Evolutionary conservation across 2,888 invertebrate species (phyloP).

Genomic region (Drosophila peninsularis): DNA sequence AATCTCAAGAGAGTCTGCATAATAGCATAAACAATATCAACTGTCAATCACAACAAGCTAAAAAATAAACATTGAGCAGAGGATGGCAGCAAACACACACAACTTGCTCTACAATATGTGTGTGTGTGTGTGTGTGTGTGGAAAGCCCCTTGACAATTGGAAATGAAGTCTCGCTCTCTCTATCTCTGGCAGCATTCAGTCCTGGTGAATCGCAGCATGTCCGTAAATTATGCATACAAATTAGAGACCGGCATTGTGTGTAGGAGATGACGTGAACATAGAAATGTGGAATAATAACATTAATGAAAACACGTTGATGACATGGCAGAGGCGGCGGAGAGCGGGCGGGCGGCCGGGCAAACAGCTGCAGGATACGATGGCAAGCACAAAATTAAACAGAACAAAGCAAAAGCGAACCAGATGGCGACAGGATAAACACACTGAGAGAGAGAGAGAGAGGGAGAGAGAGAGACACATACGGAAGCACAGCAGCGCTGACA

Average conservation of each 20-base stretch:
- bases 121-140: conserved; percentile 8
- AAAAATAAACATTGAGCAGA: conserved; percentile 24
- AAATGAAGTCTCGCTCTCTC: conserved; percentile 11
- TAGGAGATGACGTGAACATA: conserved; percentile 70
- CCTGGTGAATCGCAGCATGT: conserved; percentile 26
- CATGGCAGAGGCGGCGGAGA: conserved; percentile 18
- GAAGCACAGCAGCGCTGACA: conserved; percentile 55
- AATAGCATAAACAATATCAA: conserved; percentile 34
- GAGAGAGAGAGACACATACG: conserved; percentile 16
- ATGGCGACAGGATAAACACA: conserved; percentile 71
- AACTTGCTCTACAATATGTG: background rate
- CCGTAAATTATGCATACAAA: conserved; percentile 78
- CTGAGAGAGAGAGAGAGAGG: conserved; percentile 12
- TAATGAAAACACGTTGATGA: conserved; percentile 76
- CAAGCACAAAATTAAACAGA: conserved; percentile 77
- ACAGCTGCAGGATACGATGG: conserved; percentile 69
- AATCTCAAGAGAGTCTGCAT: conserved; percentile 16
- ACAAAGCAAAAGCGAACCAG: conserved; percentile 71
- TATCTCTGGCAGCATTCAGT: conserved; percentile 3
- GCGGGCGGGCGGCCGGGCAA: conserved; percentile 34
- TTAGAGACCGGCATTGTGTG: conserved; percentile 63
- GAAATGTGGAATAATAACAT: conserved; percentile 79
- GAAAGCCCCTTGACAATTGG: conserved; percentile 52
- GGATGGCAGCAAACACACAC: background rate
- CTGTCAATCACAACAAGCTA: conserved; percentile 37